Percentiles rank a stretch among this genome's conserved stretches.
phyloP scores from a whole-genome alignment of 2,797 vertebrate genomes.

The Vireo griseus region DNA sequence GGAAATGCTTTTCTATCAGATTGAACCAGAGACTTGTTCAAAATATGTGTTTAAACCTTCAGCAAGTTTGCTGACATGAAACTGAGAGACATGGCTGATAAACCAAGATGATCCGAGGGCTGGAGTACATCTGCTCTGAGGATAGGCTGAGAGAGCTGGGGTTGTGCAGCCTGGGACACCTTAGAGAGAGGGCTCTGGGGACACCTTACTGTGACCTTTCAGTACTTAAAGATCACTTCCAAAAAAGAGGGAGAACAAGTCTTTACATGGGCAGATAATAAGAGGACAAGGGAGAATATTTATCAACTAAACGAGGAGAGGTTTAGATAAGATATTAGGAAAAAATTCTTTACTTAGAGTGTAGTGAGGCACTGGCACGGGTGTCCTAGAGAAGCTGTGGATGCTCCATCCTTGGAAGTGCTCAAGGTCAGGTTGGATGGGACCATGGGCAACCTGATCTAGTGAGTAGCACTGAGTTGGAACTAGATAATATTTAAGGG shows the following conservation, averaged over 20 bases:
- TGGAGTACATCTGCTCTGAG: fast-evolving
- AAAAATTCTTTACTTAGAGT: background rate
- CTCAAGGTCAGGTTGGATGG: background rate
- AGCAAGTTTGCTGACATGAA: background rate
- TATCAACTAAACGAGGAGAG: background rate
- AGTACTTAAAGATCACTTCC: background rate
- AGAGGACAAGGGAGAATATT: background rate
- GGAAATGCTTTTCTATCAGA: background rate
- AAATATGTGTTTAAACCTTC: background rate
- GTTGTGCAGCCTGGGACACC: background rate
- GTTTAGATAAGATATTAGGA: background rate
- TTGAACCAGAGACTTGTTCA: background rate
- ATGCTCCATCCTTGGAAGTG: background rate
- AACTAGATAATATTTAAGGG: background rate
- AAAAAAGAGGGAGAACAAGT: background rate
- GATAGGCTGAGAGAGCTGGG: background rate
- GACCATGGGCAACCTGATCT: background rate
- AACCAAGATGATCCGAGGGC: background rate
- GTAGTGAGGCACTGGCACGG: background rate
- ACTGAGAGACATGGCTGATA: background rate
- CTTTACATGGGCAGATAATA: background rate
- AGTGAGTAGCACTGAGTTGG: too few species aligned
- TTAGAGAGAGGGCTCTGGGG: background rate
- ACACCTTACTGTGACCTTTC: background rate
- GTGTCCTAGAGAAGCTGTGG: background rate